Evolutionary conservation across 2,113 vertebrate genomes (phyloP).

Genomic region (Psilopsiagon aurifrons): DNA sequence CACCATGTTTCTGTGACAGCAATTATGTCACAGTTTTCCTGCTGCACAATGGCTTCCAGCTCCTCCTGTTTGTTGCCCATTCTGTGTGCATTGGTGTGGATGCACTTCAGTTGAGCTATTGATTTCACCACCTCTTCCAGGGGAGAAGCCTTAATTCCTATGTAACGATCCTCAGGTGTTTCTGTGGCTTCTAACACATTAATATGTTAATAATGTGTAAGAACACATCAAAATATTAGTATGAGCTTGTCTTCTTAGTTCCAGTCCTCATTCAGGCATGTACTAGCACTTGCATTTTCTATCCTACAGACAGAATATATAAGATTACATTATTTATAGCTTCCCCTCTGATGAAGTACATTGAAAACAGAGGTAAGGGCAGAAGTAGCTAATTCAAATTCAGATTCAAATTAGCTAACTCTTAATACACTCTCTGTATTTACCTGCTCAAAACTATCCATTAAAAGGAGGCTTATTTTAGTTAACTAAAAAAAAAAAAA

Average conservation of each 20-base stretch:
- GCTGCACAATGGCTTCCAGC: not conserved
- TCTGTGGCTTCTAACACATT: not conserved
- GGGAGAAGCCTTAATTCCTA: not conserved
- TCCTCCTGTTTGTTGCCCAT: not conserved
- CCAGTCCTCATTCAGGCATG: not conserved
- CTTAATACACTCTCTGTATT: not conserved
- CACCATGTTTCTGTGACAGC: too few species aligned
- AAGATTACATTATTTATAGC: slow-evolving; percentile 33
- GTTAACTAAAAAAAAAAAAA: not conserved
- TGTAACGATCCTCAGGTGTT: not conserved
- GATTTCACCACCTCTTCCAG: not conserved
- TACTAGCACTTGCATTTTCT: not conserved
- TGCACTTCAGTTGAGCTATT: not conserved
- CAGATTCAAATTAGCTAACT: not conserved
- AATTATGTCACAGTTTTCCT: not conserved
- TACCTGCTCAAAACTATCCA: not conserved
- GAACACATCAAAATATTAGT: not conserved
- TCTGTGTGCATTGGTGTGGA: not conserved
- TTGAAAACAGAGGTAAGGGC: not conserved
- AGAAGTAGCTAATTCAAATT: not conserved
- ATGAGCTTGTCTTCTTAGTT: not conserved
- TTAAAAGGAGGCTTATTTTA: not conserved
- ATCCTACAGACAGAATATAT: not conserved
- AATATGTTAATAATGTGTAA: not conserved
- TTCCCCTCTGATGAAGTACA: not conserved